phyloP scores from a whole-genome alignment of 2,113 vertebrate genomes.

The Gracilinanus agilis region DNA sequence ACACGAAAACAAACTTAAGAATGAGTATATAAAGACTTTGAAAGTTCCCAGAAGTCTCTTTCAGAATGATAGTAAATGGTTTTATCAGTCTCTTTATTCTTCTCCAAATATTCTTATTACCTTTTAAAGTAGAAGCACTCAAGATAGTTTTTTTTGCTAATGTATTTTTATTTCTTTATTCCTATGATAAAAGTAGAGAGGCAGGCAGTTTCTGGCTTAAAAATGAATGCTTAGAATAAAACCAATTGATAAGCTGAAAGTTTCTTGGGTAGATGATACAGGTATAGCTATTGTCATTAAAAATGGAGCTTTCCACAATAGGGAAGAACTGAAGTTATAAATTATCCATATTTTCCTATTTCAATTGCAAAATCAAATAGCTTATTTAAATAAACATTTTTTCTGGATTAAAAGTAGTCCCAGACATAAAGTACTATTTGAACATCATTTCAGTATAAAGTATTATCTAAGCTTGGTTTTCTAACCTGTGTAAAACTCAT shows the following conservation, averaged over 20 bases:
- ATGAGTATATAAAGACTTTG: background rate
- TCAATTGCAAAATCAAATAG: slow-evolving; percentile 59
- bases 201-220: background rate
- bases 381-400: slow-evolving; percentile 50
- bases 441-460: background rate
- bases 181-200: background rate
- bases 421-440: slow-evolving; percentile 13
- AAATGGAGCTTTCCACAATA: slow-evolving; percentile 15
- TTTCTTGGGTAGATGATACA: slow-evolving; percentile 32
- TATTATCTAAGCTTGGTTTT: slow-evolving; percentile 29
- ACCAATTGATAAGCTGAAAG: background rate
- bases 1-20: background rate
- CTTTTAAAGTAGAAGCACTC: background rate
- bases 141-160: background rate
- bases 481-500: slow-evolving; percentile 11
- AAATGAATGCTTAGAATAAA: slow-evolving; percentile 8
- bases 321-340: slow-evolving; percentile 20
- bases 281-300: slow-evolving; percentile 18
- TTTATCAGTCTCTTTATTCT: background rate
- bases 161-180: background rate
- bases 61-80: background rate
- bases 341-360: slow-evolving; percentile 48
- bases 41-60: background rate
- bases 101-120: background rate
- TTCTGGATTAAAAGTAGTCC: slow-evolving; percentile 34